Conservation (phyloP, 1,140 invertebrate species). For the Agrypnia vestita region DNA sequence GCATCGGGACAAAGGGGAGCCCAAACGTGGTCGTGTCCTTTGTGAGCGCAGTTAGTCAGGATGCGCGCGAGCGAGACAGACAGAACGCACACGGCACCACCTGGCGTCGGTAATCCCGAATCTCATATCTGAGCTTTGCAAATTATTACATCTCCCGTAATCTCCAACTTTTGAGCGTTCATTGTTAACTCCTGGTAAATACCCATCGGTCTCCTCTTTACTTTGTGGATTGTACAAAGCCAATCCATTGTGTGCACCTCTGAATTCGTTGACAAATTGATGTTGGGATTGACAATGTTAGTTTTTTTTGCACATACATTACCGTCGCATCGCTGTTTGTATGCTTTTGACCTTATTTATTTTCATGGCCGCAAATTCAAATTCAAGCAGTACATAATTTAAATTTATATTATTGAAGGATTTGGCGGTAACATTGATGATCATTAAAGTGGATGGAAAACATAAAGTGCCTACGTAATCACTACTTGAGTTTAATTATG, state of each 20-base stretch:
- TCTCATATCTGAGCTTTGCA: slow-evolving; percentile 15
- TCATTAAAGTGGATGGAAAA: no score
- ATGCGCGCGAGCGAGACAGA: slow-evolving; percentile 6
- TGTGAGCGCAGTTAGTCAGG: slow-evolving; percentile 3
- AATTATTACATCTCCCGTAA: slow-evolving; percentile 55
- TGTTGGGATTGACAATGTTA: slow-evolving; percentile 20
- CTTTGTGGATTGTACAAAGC: slow-evolving; percentile 40
- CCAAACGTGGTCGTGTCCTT: slow-evolving; percentile 30
- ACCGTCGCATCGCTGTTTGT: neutral
- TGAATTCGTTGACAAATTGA: slow-evolving; percentile 53
- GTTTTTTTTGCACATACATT: neutral
- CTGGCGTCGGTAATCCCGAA: slow-evolving; percentile 50
- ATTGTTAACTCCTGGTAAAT: slow-evolving; percentile 58
- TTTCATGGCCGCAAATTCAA: no score
- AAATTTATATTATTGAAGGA: no score
- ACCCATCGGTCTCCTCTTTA: slow-evolving; percentile 42
- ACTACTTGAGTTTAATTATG: no score
- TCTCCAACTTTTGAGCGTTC: slow-evolving; percentile 51
- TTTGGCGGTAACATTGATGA: no score
- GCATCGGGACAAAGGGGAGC: slow-evolving; percentile 24
- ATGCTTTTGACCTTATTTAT: no score
- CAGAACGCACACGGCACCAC: slow-evolving; percentile 12
- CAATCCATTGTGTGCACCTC: slow-evolving; percentile 39
- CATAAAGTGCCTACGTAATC: no score
- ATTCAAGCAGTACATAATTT: no score